These are phyloP conservation scores for Nomada lathburiana DNA, from an alignment of 2,888 invertebrate genomes.

Conservation along the genomic window DNA sequence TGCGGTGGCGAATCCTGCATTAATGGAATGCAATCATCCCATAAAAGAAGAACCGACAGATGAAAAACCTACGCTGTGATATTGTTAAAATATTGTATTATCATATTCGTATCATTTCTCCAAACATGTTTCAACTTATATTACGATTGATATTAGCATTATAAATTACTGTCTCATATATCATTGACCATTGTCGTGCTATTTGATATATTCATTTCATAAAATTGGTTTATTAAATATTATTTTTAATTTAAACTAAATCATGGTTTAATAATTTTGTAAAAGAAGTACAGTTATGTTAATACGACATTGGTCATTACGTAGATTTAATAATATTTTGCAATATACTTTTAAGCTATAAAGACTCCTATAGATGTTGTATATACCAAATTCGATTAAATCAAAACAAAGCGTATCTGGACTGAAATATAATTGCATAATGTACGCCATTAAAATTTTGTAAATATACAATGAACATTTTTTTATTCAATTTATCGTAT, in stretches of 20 bases:
- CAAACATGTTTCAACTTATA: constrained; percentile 24
- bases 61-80: constrained; percentile 82
- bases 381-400: constrained; percentile 49
- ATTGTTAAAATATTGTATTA: constrained; percentile 57
- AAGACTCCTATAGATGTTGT: constrained; percentile 30
- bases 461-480: constrained; percentile 64
- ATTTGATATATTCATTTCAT: constrained; percentile 49
- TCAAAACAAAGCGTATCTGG: constrained; percentile 57
- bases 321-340: constrained; percentile 27
- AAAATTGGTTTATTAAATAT: constrained; percentile 18
- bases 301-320: constrained; percentile 7
- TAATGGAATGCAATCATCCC: constrained; percentile 84
- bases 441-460: constrained; percentile 54
- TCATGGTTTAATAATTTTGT: background rate
- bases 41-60: constrained; percentile 83
- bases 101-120: constrained; percentile 18
- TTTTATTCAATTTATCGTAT: constrained; percentile 52
- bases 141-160: constrained; percentile 52
- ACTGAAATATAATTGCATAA: constrained; percentile 59
- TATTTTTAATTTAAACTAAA: constrained; percentile 1
- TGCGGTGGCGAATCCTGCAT: constrained; percentile 94
- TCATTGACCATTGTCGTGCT: constrained; percentile 48
- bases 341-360: constrained; percentile 18
- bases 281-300: constrained; percentile 13
- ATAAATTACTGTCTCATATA: constrained; percentile 10